Evolutionary conservation across 2,888 invertebrate species (phyloP), one percentile per base, ranked within the genome.

Genomic region (Mythimna ferrago): DNA sequence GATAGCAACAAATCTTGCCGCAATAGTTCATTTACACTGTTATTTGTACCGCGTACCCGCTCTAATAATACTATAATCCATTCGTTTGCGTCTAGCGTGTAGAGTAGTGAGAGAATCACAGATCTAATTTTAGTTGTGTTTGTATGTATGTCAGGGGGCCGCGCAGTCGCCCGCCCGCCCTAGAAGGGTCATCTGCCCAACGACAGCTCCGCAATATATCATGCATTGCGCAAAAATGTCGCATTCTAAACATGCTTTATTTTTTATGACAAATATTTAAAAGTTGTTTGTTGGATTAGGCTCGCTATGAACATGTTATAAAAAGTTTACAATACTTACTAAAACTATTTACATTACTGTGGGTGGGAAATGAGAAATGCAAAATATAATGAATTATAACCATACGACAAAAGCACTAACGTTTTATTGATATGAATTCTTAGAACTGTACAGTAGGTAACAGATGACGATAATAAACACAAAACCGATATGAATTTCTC

Each of bases 111-210:
- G 92, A 93, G 92, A 92, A 93, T 93, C 93, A 93, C 93, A 89
- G 85, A 85, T 92, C 94, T 95, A 95, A 94, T 92, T 93, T 93
- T 95, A 96, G 94, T 90, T 86, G 82, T 91, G 91, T 94, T 91
- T 93, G 94, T 95, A 94, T 94, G 94, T 95, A 91, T 95, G 95
- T 95, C 95, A 95, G 91, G 94, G 94, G 95, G 95, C 93, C 95
- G 93, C 81, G 84, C 80, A 86, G 87, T 82, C 86, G 87, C 80
- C 89, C 90, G 92, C 89, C 93, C 94, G 94, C 93, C 95, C 95
- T 94, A 93, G 88, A 92, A 94, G 94, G 94, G 95, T 94, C 94
- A 94, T 89, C 91, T 90, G 89, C 89, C 88, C 88, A 87, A 79
- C 85, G 87, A 86, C 87, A 81, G 57, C 65, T 79, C 62, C 38